These are phyloP conservation scores for Andrena dorsata DNA, from an alignment of 2,888 invertebrate species.

Conservation along the genomic window DNA sequence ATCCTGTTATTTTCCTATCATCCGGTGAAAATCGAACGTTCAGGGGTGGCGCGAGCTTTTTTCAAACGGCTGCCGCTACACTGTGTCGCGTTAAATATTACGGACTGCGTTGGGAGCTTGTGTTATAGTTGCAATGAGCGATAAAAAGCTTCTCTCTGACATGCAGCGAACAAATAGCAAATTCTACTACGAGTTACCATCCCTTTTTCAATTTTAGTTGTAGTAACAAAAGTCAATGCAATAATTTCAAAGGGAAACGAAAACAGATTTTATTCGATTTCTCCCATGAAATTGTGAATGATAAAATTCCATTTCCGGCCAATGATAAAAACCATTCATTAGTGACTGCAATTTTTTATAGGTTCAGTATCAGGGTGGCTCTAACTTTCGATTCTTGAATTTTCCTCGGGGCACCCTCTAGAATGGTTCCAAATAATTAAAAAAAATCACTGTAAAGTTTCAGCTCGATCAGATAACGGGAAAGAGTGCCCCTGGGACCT, in stretches of 20 bases:
- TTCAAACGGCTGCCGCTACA: neutral
- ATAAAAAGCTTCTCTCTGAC: neutral
- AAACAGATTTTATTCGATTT: no score
- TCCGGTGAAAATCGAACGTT: constrained; percentile 64
- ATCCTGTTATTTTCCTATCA: constrained; percentile 68
- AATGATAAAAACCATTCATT: neutral
- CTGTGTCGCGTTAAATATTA: constrained; percentile 20
- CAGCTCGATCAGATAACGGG: no score
- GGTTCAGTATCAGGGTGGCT: no score
- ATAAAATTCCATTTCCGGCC: no score
- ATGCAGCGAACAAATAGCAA: neutral
- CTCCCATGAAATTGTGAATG: neutral
- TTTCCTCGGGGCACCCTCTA: no score
- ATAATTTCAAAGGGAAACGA: no score
- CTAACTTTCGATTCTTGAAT: no score
- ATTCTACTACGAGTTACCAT: neutral
- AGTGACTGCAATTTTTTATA: neutral
- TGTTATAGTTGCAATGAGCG: neutral
- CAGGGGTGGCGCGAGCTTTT: constrained; percentile 60
- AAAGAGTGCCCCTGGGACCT: no score
- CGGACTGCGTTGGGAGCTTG: neutral
- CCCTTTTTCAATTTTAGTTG: neutral
- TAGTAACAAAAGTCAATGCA: no score
- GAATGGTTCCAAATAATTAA: no score
- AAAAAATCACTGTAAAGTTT: no score